These are phyloP conservation scores for Saguinus midas DNA, from an alignment of 2,113 vertebrate genomes.

Conservation along the genomic window DNA sequence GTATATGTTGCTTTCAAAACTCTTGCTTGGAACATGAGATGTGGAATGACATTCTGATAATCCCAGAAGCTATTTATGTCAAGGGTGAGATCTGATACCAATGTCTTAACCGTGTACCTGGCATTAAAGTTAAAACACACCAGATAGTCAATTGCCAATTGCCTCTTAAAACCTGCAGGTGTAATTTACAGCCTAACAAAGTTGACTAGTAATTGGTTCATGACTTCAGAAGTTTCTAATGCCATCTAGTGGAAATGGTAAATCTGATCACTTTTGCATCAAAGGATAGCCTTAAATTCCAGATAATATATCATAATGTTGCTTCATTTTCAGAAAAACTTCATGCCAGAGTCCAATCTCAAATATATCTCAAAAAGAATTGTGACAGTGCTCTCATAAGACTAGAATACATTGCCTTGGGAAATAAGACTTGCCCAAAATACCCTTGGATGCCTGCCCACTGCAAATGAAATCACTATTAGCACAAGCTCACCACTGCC, in stretches of 20 bases:
- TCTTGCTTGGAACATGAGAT: conserved; percentile 57
- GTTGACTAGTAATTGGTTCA: conserved; percentile 64
- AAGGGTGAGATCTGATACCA: conserved; percentile 14
- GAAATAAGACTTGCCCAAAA: conserved; percentile 36
- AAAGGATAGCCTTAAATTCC: conserved; percentile 11
- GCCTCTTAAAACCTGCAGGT: conserved; percentile 57
- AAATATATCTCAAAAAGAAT: conserved; percentile 35
- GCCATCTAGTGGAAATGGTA: conserved; percentile 78
- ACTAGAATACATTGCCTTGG: not conserved
- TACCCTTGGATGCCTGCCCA: not conserved
- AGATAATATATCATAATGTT: not conserved
- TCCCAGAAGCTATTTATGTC: conserved; percentile 59
- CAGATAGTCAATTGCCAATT: conserved; percentile 49
- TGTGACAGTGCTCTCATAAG: not conserved
- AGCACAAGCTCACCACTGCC: not conserved
- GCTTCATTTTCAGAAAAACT: conserved; percentile 14
- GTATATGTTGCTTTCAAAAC: conserved; percentile 22
- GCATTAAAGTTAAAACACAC: conserved; percentile 49
- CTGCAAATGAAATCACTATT: not conserved
- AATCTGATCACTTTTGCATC: conserved; percentile 47
- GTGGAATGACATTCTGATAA: conserved; percentile 23
- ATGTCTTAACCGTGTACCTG: not conserved
- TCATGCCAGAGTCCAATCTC: not conserved
- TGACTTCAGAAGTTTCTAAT: conserved; percentile 73
- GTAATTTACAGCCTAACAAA: conserved; percentile 58